Evolutionary conservation across 2,888 invertebrate species (phyloP).

Genomic region (Lepidocyrtoides sp.): DNA sequence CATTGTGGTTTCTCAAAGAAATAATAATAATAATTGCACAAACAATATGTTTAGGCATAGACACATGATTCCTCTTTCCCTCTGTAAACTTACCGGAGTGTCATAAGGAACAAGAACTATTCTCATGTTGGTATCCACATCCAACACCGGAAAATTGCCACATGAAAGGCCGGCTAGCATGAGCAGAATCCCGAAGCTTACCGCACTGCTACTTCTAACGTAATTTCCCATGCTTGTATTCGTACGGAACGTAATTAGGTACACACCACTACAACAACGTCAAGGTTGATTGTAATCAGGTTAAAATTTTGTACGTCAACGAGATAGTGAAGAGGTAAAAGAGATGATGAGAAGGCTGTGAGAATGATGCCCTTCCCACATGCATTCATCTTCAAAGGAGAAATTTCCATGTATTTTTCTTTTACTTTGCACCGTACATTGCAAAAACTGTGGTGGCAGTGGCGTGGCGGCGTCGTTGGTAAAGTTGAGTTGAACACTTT

Average conservation of each 20-base stretch:
- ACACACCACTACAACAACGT: conserved; percentile 27
- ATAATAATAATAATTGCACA: conserved; percentile 22
- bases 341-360: conserved; percentile 35
- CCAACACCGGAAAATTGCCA: conserved; percentile 92
- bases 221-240: conserved; percentile 64
- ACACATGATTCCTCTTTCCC: neutral
- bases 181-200: conserved; percentile 75
- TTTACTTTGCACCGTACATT: neutral
- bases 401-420: conserved; percentile 40
- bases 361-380: conserved; percentile 27
- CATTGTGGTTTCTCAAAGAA: conserved; percentile 1
- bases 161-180: conserved; percentile 81
- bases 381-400: conserved; percentile 23
- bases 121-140: conserved; percentile 92
- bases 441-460: neutral
- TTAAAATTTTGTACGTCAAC: conserved; percentile 47
- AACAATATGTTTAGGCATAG: neutral
- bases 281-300: conserved; percentile 56
- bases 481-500: conserved; percentile 37
- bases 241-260: conserved; percentile 57
- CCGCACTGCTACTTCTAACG: conserved; percentile 50
- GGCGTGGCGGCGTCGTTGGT: conserved; percentile 9
- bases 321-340: conserved; percentile 31
- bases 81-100: conserved; percentile 88
- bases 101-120: conserved; percentile 94